Evolutionary conservation across 2,113 vertebrate species (phyloP), one percentile per base, ranked within the genome.

Genomic region (Bucco capensis): DNA sequence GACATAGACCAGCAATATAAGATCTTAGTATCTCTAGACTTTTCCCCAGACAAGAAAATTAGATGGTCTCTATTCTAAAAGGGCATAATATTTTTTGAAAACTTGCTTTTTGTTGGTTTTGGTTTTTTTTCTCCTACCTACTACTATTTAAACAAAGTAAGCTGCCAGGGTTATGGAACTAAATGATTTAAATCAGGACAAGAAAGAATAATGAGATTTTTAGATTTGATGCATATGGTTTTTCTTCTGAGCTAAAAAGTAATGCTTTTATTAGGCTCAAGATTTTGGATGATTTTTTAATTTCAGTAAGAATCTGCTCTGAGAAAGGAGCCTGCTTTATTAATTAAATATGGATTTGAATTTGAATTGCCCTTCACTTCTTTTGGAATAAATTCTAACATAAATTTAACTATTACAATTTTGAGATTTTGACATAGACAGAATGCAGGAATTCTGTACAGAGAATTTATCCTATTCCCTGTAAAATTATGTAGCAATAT

Each of bases 1-100:
- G 3, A 53, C 17, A 40, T 1, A 44, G 14, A 75, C 2, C 0
- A 1, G 28, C 38, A 71, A 40, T 16, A 11, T 24, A 4, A 7
- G 0, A 13, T 27, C 47, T 4, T 5, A 78, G 71, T 49, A 19
- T 5, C 17, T 50, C 30, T 16, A 66, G 22, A 42, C 10, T 49
- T 38, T 23, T 18, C 18, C 5, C 5, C 12, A 19, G 19, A 35
- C 5, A 49, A 58, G n/a, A 67, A 33, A 12, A 53, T 35, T 53
- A 5, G n/a, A 58, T 65, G 10, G 12, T 53, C 2, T 23, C 25
- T 44, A 5, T 27, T 77, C 27, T 62, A 27, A 81, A 70, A 77
- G n/a, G 2, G 6, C n/a, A n/a, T n/a, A n/a, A n/a, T n/a, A n/a
- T 53, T 13, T 67, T 81, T 40, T 21, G 49, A 73, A 77, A 72